Conservation (phyloP, 2,113 vertebrate species). For the Quiscalus mexicanus region DNA sequence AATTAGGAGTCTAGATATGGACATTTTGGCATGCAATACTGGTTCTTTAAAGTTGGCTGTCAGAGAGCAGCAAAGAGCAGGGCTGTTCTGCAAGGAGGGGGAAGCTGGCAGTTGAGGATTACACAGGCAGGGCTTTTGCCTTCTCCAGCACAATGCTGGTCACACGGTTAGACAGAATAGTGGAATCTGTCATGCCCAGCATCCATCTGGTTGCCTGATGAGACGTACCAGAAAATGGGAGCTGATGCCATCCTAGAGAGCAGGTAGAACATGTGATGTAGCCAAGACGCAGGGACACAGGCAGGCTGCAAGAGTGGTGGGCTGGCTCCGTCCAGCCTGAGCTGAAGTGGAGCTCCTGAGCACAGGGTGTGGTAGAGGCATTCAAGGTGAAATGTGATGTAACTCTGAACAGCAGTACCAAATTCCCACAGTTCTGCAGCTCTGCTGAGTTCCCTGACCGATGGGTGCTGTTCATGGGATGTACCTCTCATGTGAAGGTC, state of each 20-base stretch:
- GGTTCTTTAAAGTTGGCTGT: neutral
- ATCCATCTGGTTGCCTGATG: fast-evolving
- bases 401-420: neutral
- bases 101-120: neutral
- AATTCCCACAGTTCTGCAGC: neutral
- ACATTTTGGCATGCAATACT: neutral
- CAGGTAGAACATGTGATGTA: neutral
- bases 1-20: neutral
- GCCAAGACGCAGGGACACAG: fast-evolving
- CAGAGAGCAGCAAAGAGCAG: neutral
- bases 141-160: neutral
- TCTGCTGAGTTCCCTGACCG: neutral
- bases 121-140: fast-evolving
- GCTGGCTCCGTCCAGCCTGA: neutral
- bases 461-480: neutral
- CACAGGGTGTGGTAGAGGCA: neutral
- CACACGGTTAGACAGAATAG: too few relatives aligned
- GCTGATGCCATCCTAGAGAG: neutral
- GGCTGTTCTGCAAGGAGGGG: neutral
- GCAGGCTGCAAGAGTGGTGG: fast-evolving
- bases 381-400: neutral
- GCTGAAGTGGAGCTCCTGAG: neutral
- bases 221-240: neutral
- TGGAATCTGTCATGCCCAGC: neutral
- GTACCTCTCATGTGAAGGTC: neutral